Conservation (phyloP, 1,140 invertebrate species). For the Macrocentrus cingulum region DNA sequence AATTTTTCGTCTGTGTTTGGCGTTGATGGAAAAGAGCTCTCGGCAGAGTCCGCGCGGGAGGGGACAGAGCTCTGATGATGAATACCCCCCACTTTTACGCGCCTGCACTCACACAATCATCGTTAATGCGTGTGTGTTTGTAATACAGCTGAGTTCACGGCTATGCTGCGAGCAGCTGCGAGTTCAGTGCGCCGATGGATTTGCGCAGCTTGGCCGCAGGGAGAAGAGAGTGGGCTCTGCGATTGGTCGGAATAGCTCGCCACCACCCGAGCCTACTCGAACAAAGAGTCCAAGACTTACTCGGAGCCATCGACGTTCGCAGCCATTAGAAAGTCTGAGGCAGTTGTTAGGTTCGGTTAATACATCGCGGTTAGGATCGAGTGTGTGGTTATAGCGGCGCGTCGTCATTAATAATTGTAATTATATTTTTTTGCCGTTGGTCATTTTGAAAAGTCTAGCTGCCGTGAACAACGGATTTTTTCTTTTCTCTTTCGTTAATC, state of each 20-base stretch:
- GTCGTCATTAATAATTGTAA: slow-evolving; percentile 4
- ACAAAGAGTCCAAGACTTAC: slow-evolving; percentile 49
- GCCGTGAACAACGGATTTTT: neutral
- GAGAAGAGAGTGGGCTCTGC: neutral
- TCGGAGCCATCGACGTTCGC: slow-evolving; percentile 31
- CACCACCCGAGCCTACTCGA: slow-evolving; percentile 28
- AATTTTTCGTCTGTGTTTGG: slow-evolving; percentile 12
- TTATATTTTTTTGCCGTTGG: neutral
- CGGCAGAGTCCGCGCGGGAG: slow-evolving; percentile 4
- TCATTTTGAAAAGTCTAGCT: neutral
- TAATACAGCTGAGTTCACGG: slow-evolving; percentile 3
- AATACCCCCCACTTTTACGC: neutral
- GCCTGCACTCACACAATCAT: neutral
- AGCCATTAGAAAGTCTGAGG: slow-evolving; percentile 50
- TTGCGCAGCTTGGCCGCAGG: slow-evolving; percentile 30
- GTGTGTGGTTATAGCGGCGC: neutral
- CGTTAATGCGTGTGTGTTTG: neutral
- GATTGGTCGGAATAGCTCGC: slow-evolving; percentile 15
- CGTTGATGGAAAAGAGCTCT: slow-evolving; percentile 11
- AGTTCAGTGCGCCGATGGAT: slow-evolving; percentile 16
- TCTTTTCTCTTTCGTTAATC: neutral
- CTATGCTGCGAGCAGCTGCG: slow-evolving; percentile 34
- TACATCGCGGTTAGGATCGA: neutral
- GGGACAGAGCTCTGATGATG: neutral
- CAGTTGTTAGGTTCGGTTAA: slow-evolving; percentile 41